Base-by-base conservation (phyloP, 1,140 invertebrate species). In the Druon quercuslanigerum region DNA sequence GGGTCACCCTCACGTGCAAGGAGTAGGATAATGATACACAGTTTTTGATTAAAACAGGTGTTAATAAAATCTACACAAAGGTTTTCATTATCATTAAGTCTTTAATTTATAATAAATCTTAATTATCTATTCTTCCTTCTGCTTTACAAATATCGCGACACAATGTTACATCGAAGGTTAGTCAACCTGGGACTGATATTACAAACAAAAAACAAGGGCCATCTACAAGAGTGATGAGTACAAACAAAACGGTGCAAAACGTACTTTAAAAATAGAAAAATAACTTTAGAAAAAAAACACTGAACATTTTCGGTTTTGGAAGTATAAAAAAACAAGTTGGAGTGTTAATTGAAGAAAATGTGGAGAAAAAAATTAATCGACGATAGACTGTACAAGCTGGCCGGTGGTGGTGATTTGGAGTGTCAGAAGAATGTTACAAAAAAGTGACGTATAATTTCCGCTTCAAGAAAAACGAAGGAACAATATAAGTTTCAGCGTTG, bases 91-190 rank as follows among this genome's bases (percentile, higher is more conserved):
- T 80, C 20, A 76, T 85, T 82, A 83, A 77, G 76, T 82, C 78
- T 85, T 84, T 51, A 77, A 75, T 75, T 77, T 87, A 87, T 82
- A 87, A 81, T 87, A 86, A 82, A 83, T n/a, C 82, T 84, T 87
- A 84, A 79, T 56, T 85, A 85, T 82, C 52, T 79, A 79, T 84
- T 51, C 56, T 60, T 74, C 50, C 73, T 66, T 33, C n/a, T 66
- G 11, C 46, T 66, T n/a, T 66, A 66, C 40, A 66, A 66, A 66
- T 66, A 66, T 40, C 60, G 25, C 57, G 57, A 60, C 11, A 46
- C 60, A 66, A 40, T 66, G 60, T 66, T 66, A 66, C 60, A 66
- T 66, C 57, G 57, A 66, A 40, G 25, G 25, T 66, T 66, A 66
- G 60, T 66, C 40, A 33, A 66, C 33, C 60, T 66, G 60, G 60